A percentile compares a stretch with the other conserved stretches of the same genome.
phyloP scores from a whole-genome alignment of 2,888 invertebrate genomes.

The Standfussiana lucernea region DNA sequence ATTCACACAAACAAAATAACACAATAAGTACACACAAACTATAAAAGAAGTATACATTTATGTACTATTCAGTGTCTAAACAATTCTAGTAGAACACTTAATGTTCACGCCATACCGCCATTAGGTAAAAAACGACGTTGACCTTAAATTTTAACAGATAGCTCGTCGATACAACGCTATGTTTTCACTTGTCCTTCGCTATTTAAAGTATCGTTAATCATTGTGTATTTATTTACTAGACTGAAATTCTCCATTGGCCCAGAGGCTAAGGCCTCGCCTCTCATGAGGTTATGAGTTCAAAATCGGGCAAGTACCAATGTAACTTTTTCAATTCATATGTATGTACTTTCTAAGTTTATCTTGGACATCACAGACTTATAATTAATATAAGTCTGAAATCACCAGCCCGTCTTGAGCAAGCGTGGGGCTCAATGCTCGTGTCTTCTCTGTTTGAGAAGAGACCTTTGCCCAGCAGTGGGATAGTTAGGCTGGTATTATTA shows the following conservation, averaged over 20 bases:
- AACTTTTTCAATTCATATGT: too few relatives aligned
- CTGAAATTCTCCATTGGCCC: neutral
- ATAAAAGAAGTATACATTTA: slow-evolving; percentile 21
- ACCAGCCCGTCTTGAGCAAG: too few relatives aligned
- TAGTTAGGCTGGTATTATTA: too few relatives aligned
- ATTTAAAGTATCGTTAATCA: slow-evolving; percentile 31
- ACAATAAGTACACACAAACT: slow-evolving; percentile 1
- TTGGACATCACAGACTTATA: too few relatives aligned
- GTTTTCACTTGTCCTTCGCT: slow-evolving; percentile 37
- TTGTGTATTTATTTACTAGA: slow-evolving; percentile 8
- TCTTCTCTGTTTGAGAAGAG: too few relatives aligned
- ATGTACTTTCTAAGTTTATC: too few relatives aligned
- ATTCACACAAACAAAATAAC: slow-evolving; percentile 5
- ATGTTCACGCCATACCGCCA: slow-evolving; percentile 58
- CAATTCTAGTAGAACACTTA: slow-evolving; percentile 35
- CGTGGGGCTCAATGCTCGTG: too few relatives aligned
- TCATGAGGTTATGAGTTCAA: too few relatives aligned
- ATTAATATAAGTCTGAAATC: too few relatives aligned
- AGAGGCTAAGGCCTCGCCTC: too few relatives aligned
- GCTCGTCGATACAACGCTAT: slow-evolving; percentile 28
- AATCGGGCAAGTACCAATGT: too few relatives aligned
- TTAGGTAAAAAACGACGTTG: slow-evolving; percentile 39
- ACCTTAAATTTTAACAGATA: slow-evolving; percentile 43
- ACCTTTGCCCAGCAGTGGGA: too few relatives aligned
- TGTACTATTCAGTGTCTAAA: slow-evolving; percentile 22